These are phyloP conservation scores for Zophobas atratus DNA, from an alignment of 1,140 invertebrate species.

Conservation along the genomic window DNA sequence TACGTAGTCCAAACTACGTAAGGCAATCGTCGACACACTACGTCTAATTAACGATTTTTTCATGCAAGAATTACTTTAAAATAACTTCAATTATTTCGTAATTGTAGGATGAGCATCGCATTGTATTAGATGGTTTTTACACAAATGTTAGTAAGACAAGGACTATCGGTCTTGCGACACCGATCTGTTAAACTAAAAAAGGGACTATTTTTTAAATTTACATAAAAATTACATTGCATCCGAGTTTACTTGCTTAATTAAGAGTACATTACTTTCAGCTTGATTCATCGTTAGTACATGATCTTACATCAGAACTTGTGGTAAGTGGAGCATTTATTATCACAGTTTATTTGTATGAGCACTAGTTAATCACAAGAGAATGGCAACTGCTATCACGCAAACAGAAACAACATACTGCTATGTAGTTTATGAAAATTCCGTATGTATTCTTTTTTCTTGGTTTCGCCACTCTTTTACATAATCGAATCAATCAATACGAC, in stretches of 20 bases:
- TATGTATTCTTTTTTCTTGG: slow-evolving; percentile 29
- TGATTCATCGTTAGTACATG: background rate
- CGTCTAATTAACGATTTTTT: slow-evolving; percentile 23
- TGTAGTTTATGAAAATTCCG: slow-evolving; percentile 33
- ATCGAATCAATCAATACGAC: slow-evolving; percentile 2
- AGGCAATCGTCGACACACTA: background rate
- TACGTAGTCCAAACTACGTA: background rate
- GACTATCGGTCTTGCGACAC: slow-evolving; percentile 8
- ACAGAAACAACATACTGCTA: slow-evolving; percentile 10
- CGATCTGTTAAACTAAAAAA: background rate
- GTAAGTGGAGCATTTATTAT: slow-evolving; percentile 32
- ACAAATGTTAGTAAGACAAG: slow-evolving; percentile 34
- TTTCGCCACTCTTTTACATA: background rate
- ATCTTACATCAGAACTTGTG: slow-evolving; percentile 12
- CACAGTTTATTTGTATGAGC: slow-evolving; percentile 19
- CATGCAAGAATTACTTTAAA: background rate
- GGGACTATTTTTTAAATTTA: background rate
- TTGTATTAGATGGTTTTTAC: background rate
- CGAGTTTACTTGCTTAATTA: too few relatives aligned
- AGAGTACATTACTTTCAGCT: background rate
- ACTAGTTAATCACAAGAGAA: slow-evolving; percentile 37
- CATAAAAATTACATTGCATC: background rate
- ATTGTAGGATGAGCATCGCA: slow-evolving; percentile 8
- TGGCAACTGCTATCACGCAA: slow-evolving; percentile 32
- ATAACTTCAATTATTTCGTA: slow-evolving; percentile 15